Evolutionary conservation across 2,113 vertebrate genomes (phyloP).

Genomic region (Aldabrachelys gigantea): DNA sequence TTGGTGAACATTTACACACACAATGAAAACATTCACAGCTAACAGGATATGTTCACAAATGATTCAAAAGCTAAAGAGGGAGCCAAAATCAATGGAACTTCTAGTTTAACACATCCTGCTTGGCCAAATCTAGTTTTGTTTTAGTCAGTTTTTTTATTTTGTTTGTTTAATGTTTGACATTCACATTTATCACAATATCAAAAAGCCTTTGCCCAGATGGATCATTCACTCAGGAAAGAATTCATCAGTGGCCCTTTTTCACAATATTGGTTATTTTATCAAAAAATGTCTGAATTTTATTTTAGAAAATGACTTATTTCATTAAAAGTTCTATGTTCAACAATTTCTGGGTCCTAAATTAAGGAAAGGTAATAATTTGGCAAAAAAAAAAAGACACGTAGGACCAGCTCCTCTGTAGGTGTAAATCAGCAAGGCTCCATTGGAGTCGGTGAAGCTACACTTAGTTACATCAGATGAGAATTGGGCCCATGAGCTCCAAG

Average conservation of each 20-base stretch:
- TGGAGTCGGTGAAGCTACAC: fast-evolving
- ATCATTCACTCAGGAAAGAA: neutral
- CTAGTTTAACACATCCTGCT: neutral
- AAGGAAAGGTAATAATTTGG: neutral
- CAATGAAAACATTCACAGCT: neutral
- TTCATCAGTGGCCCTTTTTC: neutral
- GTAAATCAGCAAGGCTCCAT: neutral
- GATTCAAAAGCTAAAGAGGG: neutral
- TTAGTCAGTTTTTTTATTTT: neutral
- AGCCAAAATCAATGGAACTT: neutral
- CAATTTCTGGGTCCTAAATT: neutral
- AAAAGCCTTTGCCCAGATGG: neutral
- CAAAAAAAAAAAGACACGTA: neutral
- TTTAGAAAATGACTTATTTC: neutral
- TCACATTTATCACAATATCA: neutral
- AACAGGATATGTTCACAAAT: neutral
- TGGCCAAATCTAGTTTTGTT: neutral
- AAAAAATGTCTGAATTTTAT: neutral
- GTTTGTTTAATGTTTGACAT: neutral
- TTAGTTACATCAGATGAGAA: neutral
- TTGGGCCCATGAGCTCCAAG: neutral
- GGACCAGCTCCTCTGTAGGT: neutral
- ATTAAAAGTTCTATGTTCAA: neutral
- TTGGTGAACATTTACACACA: neutral
- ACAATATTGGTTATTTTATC: neutral